phyloP scores from a whole-genome alignment of 2,888 invertebrate genomes.

The Pachymerium ferrugineum region DNA sequence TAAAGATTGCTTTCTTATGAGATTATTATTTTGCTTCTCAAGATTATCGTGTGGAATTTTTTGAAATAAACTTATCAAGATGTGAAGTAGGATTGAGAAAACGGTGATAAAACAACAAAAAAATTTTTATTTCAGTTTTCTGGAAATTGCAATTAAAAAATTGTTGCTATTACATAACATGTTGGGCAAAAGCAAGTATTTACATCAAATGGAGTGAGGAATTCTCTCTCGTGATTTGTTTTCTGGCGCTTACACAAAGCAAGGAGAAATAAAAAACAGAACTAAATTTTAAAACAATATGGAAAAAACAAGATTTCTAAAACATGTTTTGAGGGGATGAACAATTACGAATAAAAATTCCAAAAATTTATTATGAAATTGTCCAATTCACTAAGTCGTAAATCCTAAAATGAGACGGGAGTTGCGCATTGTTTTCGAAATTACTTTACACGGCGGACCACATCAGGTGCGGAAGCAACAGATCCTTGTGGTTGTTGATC shows the following conservation, averaged over 20 bases:
- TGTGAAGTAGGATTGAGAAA: too few species aligned
- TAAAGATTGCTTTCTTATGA: not conserved
- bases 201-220: too few species aligned
- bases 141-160: too few species aligned
- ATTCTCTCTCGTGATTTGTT: too few species aligned
- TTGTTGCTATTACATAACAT: too few species aligned
- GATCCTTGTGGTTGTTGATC: slow-evolving; percentile 29
- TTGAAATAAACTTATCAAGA: not conserved
- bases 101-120: too few species aligned
- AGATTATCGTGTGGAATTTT: not conserved
- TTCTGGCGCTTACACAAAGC: too few species aligned
- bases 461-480: slow-evolving; percentile 28
- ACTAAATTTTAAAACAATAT: too few species aligned
- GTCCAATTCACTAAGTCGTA: slow-evolving; percentile 14
- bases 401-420: slow-evolving; percentile 11
- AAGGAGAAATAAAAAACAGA: too few species aligned
- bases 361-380: slow-evolving; percentile 9
- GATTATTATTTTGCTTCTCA: not conserved
- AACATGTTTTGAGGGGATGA: not conserved
- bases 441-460: slow-evolving; percentile 10
- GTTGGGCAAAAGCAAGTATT: too few species aligned
- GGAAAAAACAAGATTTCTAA: too few species aligned
- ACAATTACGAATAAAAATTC: not conserved
- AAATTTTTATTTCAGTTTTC: too few species aligned
- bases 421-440: not conserved